These are phyloP conservation scores for Reticulitermes speratus DNA, from an alignment of 1,140 invertebrate genomes.

Conservation along the genomic window DNA sequence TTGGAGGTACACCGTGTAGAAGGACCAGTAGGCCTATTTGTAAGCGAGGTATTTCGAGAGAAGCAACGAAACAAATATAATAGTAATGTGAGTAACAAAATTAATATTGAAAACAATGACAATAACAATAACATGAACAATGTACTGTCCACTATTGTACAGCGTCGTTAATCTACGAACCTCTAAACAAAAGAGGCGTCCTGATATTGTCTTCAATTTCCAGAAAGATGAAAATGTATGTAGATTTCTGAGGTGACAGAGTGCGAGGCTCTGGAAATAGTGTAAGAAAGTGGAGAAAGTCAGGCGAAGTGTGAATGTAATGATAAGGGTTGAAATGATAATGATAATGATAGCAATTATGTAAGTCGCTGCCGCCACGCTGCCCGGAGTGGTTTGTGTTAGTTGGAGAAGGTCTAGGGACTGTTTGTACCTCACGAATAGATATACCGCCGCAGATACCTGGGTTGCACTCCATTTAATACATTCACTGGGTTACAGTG, in stretches of 20 bases:
- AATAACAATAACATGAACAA: no score
- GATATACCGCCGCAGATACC: neutral
- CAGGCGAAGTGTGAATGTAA: neutral
- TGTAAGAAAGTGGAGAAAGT: neutral
- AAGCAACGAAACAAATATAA: no score
- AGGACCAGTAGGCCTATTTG: no score
- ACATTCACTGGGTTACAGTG: neutral
- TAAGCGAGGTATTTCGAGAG: no score
- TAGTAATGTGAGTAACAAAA: no score
- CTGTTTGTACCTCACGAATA: neutral
- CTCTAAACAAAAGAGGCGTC: no score
- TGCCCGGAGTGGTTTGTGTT: neutral
- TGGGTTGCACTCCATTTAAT: neutral
- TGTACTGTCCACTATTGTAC: no score
- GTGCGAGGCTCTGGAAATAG: neutral
- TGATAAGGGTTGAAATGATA: neutral
- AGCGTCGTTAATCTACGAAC: no score
- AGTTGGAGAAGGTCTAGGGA: neutral
- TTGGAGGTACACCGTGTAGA: no score
- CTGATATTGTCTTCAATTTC: no score
- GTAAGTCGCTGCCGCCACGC: neutral
- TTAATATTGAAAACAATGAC: no score
- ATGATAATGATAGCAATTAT: neutral
- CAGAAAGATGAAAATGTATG: neutral
- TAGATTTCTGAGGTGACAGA: neutral